These are phyloP conservation scores for Tiliqua scincoides DNA, from an alignment of 2,113 vertebrate genomes.

Conservation along the genomic window DNA sequence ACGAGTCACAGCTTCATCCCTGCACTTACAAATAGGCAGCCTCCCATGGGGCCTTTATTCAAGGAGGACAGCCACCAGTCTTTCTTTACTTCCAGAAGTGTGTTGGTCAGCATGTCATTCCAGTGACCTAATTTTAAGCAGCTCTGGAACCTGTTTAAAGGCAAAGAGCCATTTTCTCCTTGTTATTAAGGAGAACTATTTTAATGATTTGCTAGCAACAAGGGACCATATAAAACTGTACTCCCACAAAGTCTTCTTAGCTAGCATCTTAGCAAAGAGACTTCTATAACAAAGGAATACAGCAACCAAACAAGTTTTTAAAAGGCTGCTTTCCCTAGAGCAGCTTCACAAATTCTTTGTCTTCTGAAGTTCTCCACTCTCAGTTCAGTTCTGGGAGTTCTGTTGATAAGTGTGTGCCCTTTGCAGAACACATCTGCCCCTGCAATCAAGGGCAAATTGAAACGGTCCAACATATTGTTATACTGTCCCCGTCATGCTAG, in stretches of 20 bases:
- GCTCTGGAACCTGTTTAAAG: neutral
- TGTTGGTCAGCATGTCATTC: neutral
- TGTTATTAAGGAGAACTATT: rapidly evolving
- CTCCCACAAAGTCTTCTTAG: neutral
- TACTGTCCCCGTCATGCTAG: too few relatives aligned
- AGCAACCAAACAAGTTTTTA: neutral
- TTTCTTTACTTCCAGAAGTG: slow-evolving; percentile 55
- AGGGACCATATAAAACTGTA: slow-evolving; percentile 4
- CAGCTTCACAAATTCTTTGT: slow-evolving; percentile 17
- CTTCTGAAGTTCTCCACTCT: neutral
- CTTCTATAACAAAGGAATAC: neutral
- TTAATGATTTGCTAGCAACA: rapidly evolving
- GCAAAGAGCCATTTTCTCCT: rapidly evolving
- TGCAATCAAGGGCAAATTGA: too few relatives aligned
- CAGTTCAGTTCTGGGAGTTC: neutral
- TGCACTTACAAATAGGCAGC: neutral
- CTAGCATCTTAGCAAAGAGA: slow-evolving; percentile 1
- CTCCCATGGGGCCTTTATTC: slow-evolving; percentile 44
- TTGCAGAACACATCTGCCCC: too few relatives aligned
- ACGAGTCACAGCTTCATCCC: neutral
- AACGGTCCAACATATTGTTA: too few relatives aligned
- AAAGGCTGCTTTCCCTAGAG: neutral
- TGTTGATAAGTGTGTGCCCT: slow-evolving; percentile 44
- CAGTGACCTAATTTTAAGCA: neutral
- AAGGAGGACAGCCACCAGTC: slow-evolving; percentile 65